Percentiles rank a stretch among this genome's conserved stretches.
phyloP scores from a whole-genome alignment of 2,113 vertebrate species.

The Morone chrysops region DNA sequence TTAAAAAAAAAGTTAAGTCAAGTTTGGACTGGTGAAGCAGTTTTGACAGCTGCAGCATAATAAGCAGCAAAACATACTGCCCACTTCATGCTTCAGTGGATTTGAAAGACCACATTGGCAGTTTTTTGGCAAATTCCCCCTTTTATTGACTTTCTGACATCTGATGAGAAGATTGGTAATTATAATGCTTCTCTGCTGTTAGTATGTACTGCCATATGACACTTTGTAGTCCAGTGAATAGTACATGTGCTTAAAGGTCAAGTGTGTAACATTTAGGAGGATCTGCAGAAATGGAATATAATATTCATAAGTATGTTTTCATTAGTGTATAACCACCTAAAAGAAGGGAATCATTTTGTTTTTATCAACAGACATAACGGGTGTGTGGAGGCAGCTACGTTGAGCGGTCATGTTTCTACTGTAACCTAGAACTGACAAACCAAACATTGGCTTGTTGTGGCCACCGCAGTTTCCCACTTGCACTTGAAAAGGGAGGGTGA shows the following conservation, averaged over 20 bases:
- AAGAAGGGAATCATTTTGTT: too few species aligned
- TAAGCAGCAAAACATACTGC: constrained; percentile 21
- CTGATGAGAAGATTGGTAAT: not conserved
- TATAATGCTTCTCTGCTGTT: not conserved
- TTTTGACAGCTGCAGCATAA: constrained; percentile 48
- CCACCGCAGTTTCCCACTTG: too few species aligned
- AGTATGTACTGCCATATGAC: not conserved
- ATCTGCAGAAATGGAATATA: too few species aligned
- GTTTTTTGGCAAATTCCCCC: not conserved
- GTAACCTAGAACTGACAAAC: too few species aligned
- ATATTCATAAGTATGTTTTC: too few species aligned
- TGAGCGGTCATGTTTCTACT: too few species aligned
- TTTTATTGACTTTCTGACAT: not conserved
- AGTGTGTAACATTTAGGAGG: not conserved
- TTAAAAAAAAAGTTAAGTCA: constrained; percentile 41
- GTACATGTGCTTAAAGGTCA: not conserved
- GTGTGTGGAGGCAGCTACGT: too few species aligned
- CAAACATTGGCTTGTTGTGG: too few species aligned
- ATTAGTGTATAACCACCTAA: too few species aligned
- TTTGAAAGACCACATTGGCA: not conserved
- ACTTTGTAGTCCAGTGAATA: not conserved
- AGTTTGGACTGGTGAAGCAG: constrained; percentile 34
- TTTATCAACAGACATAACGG: not conserved
- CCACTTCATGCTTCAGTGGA: constrained; percentile 7
- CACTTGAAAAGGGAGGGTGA: too few species aligned